These are phyloP conservation scores for Girardinus metallicus DNA, from an alignment of 2,797 vertebrate species.

Conservation along the genomic window DNA sequence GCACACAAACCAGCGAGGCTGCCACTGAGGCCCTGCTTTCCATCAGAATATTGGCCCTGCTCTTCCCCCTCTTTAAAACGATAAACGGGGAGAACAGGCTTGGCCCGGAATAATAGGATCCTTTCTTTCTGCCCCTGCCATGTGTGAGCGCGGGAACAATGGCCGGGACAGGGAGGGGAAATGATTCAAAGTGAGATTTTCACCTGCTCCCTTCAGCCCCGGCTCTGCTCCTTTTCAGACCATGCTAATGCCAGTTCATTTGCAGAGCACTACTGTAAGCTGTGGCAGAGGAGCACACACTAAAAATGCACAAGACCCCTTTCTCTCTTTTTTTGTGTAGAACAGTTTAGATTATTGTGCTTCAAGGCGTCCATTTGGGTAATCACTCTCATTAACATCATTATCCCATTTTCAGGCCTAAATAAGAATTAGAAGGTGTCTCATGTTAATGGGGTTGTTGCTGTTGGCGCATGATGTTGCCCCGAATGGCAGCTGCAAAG, in stretches of 20 bases:
- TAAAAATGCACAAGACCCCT: slow-evolving; percentile 51
- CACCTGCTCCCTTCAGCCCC: slow-evolving; percentile 79
- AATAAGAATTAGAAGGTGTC: slow-evolving; percentile 59
- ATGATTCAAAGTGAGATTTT: slow-evolving; percentile 83
- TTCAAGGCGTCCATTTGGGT: slow-evolving; percentile 64
- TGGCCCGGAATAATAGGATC: slow-evolving; percentile 82
- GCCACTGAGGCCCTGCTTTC: slow-evolving; percentile 81
- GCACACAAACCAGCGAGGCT: slow-evolving; percentile 80
- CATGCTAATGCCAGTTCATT: slow-evolving; percentile 82
- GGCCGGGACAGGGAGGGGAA: slow-evolving; percentile 76
- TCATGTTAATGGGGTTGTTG: slow-evolving; percentile 26
- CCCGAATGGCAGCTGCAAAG: slow-evolving; percentile 17
- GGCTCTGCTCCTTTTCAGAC: slow-evolving; percentile 73
- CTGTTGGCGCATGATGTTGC: slow-evolving; percentile 38
- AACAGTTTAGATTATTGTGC: slow-evolving; percentile 74
- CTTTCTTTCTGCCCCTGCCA: slow-evolving; percentile 79
- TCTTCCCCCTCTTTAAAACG: slow-evolving; percentile 78
- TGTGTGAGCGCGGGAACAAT: slow-evolving; percentile 80
- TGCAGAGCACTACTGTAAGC: slow-evolving; percentile 76
- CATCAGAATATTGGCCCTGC: slow-evolving; percentile 80
- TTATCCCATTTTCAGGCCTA: slow-evolving; percentile 67
- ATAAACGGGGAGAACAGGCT: slow-evolving; percentile 84
- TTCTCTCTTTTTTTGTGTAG: slow-evolving; percentile 51
- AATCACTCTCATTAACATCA: slow-evolving; percentile 77
- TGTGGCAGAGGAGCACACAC: slow-evolving; percentile 53